Base-by-base conservation (phyloP, 2,113 vertebrate genomes). In the Trinectes maculatus region DNA sequence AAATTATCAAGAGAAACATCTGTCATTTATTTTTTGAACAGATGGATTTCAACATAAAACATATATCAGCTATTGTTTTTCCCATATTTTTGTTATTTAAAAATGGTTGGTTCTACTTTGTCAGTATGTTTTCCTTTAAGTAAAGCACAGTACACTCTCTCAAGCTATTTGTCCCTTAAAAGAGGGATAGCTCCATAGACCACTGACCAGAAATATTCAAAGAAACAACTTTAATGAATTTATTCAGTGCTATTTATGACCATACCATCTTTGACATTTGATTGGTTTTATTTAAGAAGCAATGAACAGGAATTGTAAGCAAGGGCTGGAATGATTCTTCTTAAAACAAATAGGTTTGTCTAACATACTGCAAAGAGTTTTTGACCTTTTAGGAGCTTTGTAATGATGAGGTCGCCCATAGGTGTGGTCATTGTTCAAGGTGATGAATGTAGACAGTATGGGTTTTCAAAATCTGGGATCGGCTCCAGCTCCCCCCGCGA, bases 21-120 rank as follows among this genome's bases (percentile, higher is more conserved):
- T 60, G 62, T n/a, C 40, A 78, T 74, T 65, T 69, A 58, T 51
- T 57, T 48, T 60, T 28, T 26, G 51, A 52, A 39, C 53, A 64
- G 52, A 78, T 64, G 36, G 60, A 57, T 42, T 72, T 12, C 44
- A 66, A 22, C 34, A 16, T 47, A 49, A 73, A 61, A 39, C 44
- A 37, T 63, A 65, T 59, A 78, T 55, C 74, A 54, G 29, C 61
- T 56, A 26, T 56, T 60, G 25, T 69, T 69, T 64, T 36, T 21
- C 29, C n/a, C 39, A 51, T 39, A 19, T 47, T 73, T 67, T 43
- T 46, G 10, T 54, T 4, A 37, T 70, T 73, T 37, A 46, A 34
- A 76, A 56, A 58, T 36, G 4, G 8, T 52, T 65, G 46, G 25
- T 36, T 66, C 15, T 11, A 8, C 47, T 67, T 53, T 29, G 52